These are phyloP conservation scores for Plumapathes pennacea DNA, from an alignment of 92 coral and sea anemone genomes.

Conservation along the genomic window DNA sequence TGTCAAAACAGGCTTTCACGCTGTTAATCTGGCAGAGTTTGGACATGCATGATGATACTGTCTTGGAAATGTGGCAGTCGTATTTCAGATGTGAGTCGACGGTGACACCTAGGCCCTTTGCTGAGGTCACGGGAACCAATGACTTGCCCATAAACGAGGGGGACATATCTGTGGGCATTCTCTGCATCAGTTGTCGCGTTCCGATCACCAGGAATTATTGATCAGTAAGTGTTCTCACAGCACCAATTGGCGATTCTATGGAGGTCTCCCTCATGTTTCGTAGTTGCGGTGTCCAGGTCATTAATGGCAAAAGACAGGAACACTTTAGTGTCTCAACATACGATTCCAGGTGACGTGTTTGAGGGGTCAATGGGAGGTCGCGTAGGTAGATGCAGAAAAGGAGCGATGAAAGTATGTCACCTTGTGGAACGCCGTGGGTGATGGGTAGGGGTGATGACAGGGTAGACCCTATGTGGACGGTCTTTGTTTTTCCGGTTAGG, in stretches of 20 bases:
- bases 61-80: constrained; percentile 4
- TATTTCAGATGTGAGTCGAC: constrained; percentile 39
- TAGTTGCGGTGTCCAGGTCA: constrained; percentile 7
- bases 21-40: constrained; percentile 44
- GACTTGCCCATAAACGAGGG: constrained; percentile 27
- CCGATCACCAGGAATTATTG: constrained; percentile 47
- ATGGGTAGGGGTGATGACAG: constrained; percentile 34
- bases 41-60: constrained; percentile 33
- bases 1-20: constrained; percentile 28
- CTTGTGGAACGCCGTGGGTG: constrained; percentile 63
- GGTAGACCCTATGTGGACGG: constrained; percentile 44
- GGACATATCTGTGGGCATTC: constrained; percentile 2
- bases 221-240: constrained; percentile 49
- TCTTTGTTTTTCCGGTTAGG: constrained; percentile 17
- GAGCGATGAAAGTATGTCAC: constrained; percentile 53
- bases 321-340: constrained; percentile 62
- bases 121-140: constrained; percentile 25
- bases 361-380: constrained; percentile 33
- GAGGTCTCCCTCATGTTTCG: constrained; percentile 39
- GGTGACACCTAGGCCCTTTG: constrained; percentile 38
- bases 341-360: constrained; percentile 39
- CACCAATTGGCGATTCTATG: constrained; percentile 49
- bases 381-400: constrained; percentile 38
- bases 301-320: constrained; percentile 39
- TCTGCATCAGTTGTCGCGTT: constrained; percentile 28